These are phyloP conservation scores for Cyrtorhinus lividipennis DNA, from an alignment of 1,140 invertebrate species.

Conservation along the genomic window DNA sequence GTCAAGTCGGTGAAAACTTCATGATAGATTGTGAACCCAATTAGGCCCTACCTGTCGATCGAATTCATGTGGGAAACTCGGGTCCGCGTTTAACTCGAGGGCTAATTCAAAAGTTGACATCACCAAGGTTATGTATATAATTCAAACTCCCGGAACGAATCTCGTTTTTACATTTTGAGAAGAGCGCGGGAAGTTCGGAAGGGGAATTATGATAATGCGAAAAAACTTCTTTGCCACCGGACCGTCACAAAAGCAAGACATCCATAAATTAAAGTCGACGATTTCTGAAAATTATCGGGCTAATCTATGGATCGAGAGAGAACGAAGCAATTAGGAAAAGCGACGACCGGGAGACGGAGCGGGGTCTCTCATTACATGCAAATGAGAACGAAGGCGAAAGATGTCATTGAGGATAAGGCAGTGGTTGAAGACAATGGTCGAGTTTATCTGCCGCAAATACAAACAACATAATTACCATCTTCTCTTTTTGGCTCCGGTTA, in stretches of 20 bases:
- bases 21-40: no score
- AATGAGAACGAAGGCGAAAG: background rate
- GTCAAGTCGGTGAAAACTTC: no score
- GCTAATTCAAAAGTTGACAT: no score
- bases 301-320: constrained; percentile 7
- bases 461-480: constrained; percentile 10
- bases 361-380: constrained; percentile 4
- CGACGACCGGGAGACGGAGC: background rate
- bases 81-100: no score
- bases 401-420: constrained; percentile 6
- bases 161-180: no score
- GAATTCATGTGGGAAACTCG: no score
- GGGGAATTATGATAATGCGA: background rate
- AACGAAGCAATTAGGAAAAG: constrained; percentile 1
- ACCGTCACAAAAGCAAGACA: constrained; percentile 2
- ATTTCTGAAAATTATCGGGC: constrained; percentile 1
- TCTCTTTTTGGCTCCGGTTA: no score
- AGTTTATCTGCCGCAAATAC: constrained; percentile 6
- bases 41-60: no score
- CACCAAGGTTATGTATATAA: no score
- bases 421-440: constrained; percentile 3
- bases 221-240: background rate
- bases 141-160: no score
- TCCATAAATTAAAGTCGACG: constrained; percentile 1
- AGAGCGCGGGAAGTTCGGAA: no score